Evolutionary conservation across 2,888 invertebrate species (phyloP).

Genomic region (Fragum fragum): DNA sequence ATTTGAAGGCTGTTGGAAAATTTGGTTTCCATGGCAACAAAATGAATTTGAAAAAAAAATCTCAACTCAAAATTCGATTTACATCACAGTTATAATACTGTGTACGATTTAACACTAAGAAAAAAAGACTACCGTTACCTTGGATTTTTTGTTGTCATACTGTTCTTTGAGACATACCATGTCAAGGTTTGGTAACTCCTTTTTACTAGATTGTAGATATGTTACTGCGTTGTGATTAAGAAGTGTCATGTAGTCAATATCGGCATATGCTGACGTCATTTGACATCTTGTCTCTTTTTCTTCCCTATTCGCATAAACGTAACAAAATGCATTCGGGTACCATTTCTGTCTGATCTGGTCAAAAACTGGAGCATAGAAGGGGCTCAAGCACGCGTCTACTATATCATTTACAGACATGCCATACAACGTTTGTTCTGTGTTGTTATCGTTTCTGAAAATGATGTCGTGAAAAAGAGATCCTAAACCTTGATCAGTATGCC

Average conservation of each 20-base stretch:
- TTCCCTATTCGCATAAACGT: not conserved
- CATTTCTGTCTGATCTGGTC: not conserved
- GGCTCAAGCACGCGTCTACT: not conserved
- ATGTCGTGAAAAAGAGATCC: not conserved
- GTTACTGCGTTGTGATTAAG: not conserved
- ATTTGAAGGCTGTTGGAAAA: no score
- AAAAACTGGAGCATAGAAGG: not conserved
- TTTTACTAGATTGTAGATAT: not conserved
- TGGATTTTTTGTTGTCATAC: no score
- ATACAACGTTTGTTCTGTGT: not conserved
- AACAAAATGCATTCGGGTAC: constrained; percentile 3
- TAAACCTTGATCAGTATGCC: not conserved
- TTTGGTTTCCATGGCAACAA: no score
- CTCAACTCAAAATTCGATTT: no score
- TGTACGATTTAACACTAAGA: no score
- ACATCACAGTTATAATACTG: no score
- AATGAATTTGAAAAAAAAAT: no score
- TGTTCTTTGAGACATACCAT: not conserved
- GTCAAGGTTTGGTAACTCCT: not conserved
- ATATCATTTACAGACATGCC: not conserved
- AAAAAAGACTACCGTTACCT: no score
- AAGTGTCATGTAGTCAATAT: not conserved
- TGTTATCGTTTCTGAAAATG: not conserved
- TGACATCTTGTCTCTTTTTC: not conserved
- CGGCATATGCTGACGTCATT: not conserved